Percentiles rank a stretch among this genome's conserved stretches.
phyloP scores from a whole-genome alignment of 2,113 vertebrate genomes.

The Ammodramus savannarum region DNA sequence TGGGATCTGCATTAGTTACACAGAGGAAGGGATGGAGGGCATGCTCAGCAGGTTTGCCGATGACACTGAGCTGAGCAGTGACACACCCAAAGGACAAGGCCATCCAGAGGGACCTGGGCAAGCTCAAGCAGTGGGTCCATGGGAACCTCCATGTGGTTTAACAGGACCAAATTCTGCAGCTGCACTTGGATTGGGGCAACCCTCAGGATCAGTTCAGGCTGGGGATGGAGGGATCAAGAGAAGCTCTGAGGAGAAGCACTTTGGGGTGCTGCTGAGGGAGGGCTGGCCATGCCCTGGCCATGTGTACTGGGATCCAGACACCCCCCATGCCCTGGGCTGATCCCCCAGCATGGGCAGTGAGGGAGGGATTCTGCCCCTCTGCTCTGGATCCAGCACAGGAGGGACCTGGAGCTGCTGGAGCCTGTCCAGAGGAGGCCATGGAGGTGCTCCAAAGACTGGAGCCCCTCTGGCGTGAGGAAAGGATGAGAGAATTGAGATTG shows the following conservation, averaged over 20 bases:
- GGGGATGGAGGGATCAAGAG: neutral
- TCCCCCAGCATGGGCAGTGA: accelerated
- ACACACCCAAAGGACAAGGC: neutral
- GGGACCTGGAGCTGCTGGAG: neutral
- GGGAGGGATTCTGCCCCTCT: neutral
- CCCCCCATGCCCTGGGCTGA: neutral
- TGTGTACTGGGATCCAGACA: neutral
- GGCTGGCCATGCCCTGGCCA: accelerated
- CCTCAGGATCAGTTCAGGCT: accelerated
- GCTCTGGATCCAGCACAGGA: neutral
- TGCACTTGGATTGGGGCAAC: neutral
- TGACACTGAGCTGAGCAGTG: neutral
- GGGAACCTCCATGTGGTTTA: neutral
- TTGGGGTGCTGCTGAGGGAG: neutral
- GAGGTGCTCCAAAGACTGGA: neutral
- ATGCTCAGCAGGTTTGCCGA: neutral
- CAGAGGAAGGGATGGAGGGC: neutral
- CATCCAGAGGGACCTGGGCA: neutral
- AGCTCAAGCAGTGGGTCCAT: neutral
- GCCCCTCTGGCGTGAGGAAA: neutral
- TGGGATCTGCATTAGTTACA: neutral
- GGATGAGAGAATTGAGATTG: neutral
- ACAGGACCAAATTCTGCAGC: neutral
- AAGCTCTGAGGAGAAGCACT: neutral
- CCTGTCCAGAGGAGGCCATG: accelerated